Conservation (phyloP, 23 tunicate genomes). For the Halocynthia aurantium region DNA sequence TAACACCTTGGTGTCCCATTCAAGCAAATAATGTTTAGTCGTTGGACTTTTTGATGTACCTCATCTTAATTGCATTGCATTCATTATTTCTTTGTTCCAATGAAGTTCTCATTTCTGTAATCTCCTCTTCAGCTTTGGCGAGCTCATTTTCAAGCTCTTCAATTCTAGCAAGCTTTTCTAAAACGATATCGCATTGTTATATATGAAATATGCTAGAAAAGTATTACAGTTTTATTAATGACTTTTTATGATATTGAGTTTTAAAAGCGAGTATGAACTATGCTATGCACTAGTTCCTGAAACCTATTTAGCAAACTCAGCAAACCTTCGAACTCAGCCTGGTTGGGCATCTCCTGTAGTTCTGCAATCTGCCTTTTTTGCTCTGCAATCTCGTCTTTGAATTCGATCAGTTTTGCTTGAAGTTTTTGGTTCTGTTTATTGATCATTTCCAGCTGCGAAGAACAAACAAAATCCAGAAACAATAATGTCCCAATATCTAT, state of each 20-base stretch:
- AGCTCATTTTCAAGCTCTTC: constrained; percentile 39
- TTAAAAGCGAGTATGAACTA: neutral
- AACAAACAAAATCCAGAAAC: neutral
- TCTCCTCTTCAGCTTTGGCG: neutral
- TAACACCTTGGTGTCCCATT: too few species aligned
- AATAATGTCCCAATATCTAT: too few species aligned
- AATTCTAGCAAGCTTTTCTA: constrained; percentile 20
- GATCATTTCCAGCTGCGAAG: constrained; percentile 20
- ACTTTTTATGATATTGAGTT: too few species aligned
- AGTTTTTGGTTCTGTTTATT: constrained; percentile 55
- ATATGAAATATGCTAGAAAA: neutral
- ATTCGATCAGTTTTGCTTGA: constrained; percentile 4
- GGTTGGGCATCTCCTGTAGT: constrained; percentile 33
- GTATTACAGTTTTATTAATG: neutral
- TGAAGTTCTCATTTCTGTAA: neutral
- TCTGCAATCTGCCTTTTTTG: constrained; percentile 33
- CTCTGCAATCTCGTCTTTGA: constrained; percentile 25
- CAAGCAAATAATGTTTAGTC: too few species aligned
- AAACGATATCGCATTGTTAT: neutral
- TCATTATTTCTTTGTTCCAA: neutral
- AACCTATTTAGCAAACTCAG: too few species aligned
- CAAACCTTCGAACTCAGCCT: constrained; percentile 37
- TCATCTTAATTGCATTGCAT: neutral
- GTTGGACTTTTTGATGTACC: too few species aligned
- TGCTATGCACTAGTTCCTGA: neutral